Evolutionary conservation across 1,140 invertebrate species (phyloP).

Genomic region (Drosophila virilis): DNA sequence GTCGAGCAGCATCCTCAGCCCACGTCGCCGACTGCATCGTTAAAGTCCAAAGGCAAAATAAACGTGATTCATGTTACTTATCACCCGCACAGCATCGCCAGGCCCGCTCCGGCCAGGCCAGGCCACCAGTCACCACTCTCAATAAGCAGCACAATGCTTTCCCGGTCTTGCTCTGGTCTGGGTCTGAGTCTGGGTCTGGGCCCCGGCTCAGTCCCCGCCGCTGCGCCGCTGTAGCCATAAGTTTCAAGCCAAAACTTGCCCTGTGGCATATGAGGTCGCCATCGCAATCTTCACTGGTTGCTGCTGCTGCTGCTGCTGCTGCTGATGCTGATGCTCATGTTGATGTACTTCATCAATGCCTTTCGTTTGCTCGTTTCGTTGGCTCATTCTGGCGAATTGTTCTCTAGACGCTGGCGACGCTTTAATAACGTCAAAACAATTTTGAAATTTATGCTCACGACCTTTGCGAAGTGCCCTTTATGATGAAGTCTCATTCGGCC

Average conservation of each 20-base stretch:
- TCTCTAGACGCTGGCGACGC: conserved; percentile 35
- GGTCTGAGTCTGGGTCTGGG: too few species aligned
- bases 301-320: conserved; percentile 1
- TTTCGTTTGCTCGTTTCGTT: conserved; percentile 28
- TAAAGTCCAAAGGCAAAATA: conserved; percentile 81
- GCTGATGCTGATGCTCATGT: conserved; percentile 15
- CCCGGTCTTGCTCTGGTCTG: conserved; percentile 47
- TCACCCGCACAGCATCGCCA: conserved; percentile 77
- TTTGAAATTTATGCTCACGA: conserved; percentile 81
- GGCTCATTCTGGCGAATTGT: conserved; percentile 41
- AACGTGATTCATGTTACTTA: conserved; percentile 83
- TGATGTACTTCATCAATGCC: conserved; percentile 70
- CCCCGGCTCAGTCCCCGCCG: neutral
- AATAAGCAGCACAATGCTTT: conserved; percentile 60
- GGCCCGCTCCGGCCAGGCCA: conserved; percentile 6
- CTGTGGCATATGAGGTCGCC: conserved; percentile 76
- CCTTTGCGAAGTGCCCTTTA: conserved; percentile 56
- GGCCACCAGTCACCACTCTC: conserved; percentile 14
- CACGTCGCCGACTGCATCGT: conserved; percentile 66
- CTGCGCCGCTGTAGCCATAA: conserved; percentile 28
- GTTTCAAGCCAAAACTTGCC: conserved; percentile 71
- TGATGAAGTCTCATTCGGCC: conserved; percentile 30
- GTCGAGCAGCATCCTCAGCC: conserved; percentile 46
- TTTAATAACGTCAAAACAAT: conserved; percentile 71
- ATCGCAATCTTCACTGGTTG: conserved; percentile 9